A percentile compares a stretch with the other conserved stretches of the same genome.
Conservation (phyloP, 2,797 vertebrate species). For the Neosilurus mollespiculum region DNA sequence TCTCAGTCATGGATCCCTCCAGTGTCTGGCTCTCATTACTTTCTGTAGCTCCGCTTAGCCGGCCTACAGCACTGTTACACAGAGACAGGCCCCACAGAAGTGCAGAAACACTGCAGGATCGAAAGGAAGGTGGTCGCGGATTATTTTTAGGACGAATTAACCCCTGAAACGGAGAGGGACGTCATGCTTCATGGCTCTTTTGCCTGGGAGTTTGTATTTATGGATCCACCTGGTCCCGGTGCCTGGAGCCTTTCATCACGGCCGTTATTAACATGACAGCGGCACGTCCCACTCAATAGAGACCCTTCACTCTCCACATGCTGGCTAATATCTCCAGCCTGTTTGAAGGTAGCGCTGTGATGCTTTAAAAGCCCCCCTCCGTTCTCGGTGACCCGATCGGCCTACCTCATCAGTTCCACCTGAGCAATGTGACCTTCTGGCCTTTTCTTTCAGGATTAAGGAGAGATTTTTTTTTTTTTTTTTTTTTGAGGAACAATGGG, state of each 20-base stretch:
- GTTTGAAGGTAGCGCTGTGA: conserved; percentile 54
- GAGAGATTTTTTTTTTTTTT: conserved; percentile 24
- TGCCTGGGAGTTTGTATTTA: conserved; percentile 43
- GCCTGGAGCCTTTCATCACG: conserved; percentile 52
- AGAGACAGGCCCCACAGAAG: conserved; percentile 1
- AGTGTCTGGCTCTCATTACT: conserved; percentile 51
- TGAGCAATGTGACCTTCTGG: conserved; percentile 70
- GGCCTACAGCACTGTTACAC: conserved; percentile 24
- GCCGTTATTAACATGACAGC: conserved; percentile 55
- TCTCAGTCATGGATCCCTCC: conserved; percentile 31
- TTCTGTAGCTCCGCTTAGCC: conserved; percentile 21
- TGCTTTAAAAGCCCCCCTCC: conserved; percentile 54
- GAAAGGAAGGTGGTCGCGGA: conserved; percentile 11
- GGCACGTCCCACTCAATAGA: conserved; percentile 53
- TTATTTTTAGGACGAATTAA: conserved; percentile 38
- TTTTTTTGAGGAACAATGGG: conserved; percentile 47
- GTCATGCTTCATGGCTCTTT: conserved; percentile 31
- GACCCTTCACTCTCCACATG: conserved; percentile 57
- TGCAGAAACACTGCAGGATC: conserved; percentile 28
- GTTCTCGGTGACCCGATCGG: conserved; percentile 55
- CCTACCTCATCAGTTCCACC: conserved; percentile 68
- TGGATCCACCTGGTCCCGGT: conserved; percentile 53
- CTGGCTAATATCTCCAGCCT: conserved; percentile 56
- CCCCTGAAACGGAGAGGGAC: conserved; percentile 40
- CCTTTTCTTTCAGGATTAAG: conserved; percentile 56